phyloP scores from a whole-genome alignment of 2,113 vertebrate genomes.

The Aix galericulata region DNA sequence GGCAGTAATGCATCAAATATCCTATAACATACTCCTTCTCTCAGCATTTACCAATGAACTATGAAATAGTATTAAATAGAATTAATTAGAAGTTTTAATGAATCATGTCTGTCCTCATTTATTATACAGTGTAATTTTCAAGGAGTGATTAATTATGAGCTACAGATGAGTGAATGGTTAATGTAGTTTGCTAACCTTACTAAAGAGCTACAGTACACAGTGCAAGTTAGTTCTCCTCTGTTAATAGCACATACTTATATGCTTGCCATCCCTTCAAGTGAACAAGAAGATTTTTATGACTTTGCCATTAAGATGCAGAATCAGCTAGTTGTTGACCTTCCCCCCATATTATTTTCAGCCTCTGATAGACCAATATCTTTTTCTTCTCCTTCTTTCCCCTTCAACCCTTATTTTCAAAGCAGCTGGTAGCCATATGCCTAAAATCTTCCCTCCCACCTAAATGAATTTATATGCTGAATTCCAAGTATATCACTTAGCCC shows the following conservation, averaged over 20 bases:
- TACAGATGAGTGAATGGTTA: constrained; percentile 80
- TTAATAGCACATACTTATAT: constrained; percentile 59
- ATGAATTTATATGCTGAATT: neutral
- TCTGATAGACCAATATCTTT: neutral
- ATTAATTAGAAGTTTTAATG: constrained; percentile 87
- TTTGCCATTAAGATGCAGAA: constrained; percentile 46
- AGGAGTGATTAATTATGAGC: constrained; percentile 82
- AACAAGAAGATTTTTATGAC: constrained; percentile 51
- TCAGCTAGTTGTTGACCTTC: constrained; percentile 16
- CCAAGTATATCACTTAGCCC: neutral
- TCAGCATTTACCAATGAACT: constrained; percentile 83
- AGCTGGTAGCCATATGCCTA: neutral
- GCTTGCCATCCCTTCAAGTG: constrained; percentile 36
- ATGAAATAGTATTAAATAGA: constrained; percentile 85
- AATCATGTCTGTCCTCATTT: constrained; percentile 85
- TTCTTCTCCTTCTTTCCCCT: neutral
- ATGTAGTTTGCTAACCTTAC: constrained; percentile 81
- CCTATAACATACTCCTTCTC: constrained; percentile 75
- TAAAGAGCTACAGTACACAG: constrained; percentile 63
- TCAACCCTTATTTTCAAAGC: neutral
- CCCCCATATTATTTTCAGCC: neutral
- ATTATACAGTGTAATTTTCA: constrained; percentile 84
- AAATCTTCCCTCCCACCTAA: neutral
- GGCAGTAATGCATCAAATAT: constrained; percentile 72
- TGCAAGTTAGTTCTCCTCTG: constrained; percentile 54